Percentiles rank a stretch among this genome's conserved stretches.
Evolutionary conservation across 2,888 invertebrate genomes (phyloP).

Genomic region (Drosophila limbata): DNA sequence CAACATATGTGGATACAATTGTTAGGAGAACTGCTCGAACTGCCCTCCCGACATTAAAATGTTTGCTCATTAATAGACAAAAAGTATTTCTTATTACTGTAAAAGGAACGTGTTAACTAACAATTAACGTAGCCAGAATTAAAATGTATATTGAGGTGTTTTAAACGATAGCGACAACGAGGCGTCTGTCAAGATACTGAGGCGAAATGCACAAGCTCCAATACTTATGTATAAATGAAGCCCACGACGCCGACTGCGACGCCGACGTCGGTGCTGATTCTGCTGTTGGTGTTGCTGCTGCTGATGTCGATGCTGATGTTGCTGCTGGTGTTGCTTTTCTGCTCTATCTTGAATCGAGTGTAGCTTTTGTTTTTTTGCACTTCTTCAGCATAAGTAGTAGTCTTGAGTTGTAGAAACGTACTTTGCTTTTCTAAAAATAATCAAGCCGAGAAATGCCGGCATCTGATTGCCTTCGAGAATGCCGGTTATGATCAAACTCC

Average conservation of each 20-base stretch:
- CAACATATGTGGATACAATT: not conserved
- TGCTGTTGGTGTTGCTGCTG: conserved; percentile 1
- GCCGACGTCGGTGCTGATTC: not conserved
- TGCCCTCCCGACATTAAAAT: conserved; percentile 25
- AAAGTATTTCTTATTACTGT: conserved; percentile 30
- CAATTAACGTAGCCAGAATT: conserved; percentile 45
- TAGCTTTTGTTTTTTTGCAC: conserved; percentile 41
- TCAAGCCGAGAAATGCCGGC: conserved; percentile 6
- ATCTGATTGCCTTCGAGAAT: conserved; percentile 2
- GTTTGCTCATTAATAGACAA: conserved; percentile 34
- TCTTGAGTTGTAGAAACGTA: conserved; percentile 19
- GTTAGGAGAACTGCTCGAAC: conserved; percentile 3
- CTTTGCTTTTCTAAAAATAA: conserved; percentile 29
- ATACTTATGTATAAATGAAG: conserved; percentile 46
- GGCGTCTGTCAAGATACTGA: conserved; percentile 69
- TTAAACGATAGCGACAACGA: conserved; percentile 40
- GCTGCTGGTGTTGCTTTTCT: conserved; percentile 5
- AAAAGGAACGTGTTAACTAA: conserved; percentile 43
- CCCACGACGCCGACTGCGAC: conserved; percentile 16
- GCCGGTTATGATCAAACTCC: not conserved
- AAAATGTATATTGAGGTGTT: conserved; percentile 2
- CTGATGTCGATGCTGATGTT: conserved; percentile 3
- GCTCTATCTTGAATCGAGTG: conserved; percentile 31
- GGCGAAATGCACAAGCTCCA: conserved; percentile 31
- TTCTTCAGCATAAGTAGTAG: conserved; percentile 2